Conservation (phyloP, 2,113 vertebrate genomes). For the Herpailurus yagouaroundi region DNA sequence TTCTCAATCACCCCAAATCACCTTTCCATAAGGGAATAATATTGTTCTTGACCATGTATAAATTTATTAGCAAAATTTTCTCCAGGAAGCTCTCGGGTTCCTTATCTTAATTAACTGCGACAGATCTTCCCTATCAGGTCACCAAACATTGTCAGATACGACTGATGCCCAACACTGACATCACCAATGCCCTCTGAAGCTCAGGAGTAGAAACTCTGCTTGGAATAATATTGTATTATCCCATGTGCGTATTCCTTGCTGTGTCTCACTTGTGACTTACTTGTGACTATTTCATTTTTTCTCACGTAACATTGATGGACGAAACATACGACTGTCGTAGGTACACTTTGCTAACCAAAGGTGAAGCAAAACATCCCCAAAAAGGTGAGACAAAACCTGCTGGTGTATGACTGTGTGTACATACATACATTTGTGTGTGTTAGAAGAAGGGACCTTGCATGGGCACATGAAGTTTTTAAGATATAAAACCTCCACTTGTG, state of each 20-base stretch:
- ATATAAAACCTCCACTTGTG: not conserved
- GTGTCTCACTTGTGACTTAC: not conserved
- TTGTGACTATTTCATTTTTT: not conserved
- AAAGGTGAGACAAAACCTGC: not conserved
- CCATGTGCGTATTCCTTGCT: not conserved
- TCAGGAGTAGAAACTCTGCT: not conserved
- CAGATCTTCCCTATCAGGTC: not conserved
- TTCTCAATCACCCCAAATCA: not conserved
- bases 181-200: not conserved
- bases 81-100: not conserved
- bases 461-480: not conserved
- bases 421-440: accelerated
- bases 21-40: not conserved
- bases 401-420: accelerated
- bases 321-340: not conserved
- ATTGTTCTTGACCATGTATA: not conserved
- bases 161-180: no score
- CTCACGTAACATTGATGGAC: not conserved
- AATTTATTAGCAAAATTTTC: not conserved
- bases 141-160: not conserved
- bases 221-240: not conserved
- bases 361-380: not conserved
- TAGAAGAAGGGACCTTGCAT: accelerated
- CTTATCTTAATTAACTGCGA: not conserved
- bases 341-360: not conserved